phyloP scores from a whole-genome alignment of 2,888 invertebrate genomes.

The Cecidostiba fungosa region DNA sequence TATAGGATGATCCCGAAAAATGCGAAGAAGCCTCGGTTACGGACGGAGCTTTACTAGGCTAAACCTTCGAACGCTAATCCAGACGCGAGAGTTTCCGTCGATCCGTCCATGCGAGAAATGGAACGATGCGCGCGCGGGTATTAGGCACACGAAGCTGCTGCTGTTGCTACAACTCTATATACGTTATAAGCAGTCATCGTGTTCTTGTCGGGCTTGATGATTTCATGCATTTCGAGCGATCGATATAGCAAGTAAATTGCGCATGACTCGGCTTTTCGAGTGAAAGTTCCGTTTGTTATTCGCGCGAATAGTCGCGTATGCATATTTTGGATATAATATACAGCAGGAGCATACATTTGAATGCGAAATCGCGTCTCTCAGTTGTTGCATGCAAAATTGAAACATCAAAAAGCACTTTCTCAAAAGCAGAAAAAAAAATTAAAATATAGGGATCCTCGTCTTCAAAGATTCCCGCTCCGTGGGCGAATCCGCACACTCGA shows the following conservation, averaged over 20 bases:
- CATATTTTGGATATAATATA: too few species aligned
- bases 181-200: neutral
- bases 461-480: neutral
- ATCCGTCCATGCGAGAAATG: slow-evolving; percentile 69
- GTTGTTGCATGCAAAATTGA: too few species aligned
- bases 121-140: slow-evolving; percentile 56
- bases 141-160: neutral
- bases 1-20: slow-evolving; percentile 50
- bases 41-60: slow-evolving; percentile 16
- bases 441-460: neutral
- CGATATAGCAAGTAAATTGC: too few species aligned
- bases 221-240: neutral
- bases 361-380: too few species aligned
- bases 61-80: slow-evolving; percentile 49
- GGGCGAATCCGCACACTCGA: neutral
- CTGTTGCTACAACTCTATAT: too few species aligned
- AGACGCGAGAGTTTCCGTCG: slow-evolving; percentile 51
- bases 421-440: too few species aligned
- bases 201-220: neutral
- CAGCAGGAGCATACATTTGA: too few species aligned
- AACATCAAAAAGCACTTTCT: too few species aligned
- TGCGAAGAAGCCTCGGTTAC: neutral
- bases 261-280: too few species aligned
- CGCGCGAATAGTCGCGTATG: too few species aligned
- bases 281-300: too few species aligned